Evolutionary conservation across 2,888 invertebrate genomes (phyloP).

Genomic region (Papilio protenor): DNA sequence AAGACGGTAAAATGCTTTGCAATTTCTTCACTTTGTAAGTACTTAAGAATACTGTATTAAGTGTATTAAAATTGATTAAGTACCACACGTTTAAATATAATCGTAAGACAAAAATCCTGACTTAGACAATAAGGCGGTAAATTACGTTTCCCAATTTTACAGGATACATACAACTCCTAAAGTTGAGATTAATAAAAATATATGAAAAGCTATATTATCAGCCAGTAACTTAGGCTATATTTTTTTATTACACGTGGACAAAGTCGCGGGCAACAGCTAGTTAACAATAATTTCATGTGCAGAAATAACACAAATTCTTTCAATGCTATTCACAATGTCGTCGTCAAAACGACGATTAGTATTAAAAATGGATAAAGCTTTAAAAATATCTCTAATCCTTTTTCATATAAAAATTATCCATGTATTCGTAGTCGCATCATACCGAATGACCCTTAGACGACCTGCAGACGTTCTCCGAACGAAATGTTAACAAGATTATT

Average conservation of each 20-base stretch:
- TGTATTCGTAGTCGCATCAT: conserved; percentile 38
- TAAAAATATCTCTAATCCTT: conserved; percentile 24
- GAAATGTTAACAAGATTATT: conserved; percentile 54
- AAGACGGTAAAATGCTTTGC: neutral
- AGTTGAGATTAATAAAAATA: no score
- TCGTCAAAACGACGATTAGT: neutral
- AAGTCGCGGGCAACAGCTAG: no score
- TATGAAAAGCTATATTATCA: no score
- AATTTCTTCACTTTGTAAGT: neutral
- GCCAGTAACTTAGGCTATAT: no score
- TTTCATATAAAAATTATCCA: conserved; percentile 25
- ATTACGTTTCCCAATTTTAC: no score
- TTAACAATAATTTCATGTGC: neutral
- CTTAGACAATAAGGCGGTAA: neutral
- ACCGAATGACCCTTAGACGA: conserved; percentile 53
- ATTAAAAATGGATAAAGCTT: neutral
- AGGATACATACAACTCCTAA: no score
- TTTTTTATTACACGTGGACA: no score
- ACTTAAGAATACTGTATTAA: neutral
- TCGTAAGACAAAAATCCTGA: neutral
- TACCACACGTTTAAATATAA: neutral
- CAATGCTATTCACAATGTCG: neutral
- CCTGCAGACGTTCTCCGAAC: conserved; percentile 54
- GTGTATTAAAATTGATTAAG: neutral
- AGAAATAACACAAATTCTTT: neutral